Conservation (phyloP, 2,113 vertebrate species). For the Regulus satrapa region DNA sequence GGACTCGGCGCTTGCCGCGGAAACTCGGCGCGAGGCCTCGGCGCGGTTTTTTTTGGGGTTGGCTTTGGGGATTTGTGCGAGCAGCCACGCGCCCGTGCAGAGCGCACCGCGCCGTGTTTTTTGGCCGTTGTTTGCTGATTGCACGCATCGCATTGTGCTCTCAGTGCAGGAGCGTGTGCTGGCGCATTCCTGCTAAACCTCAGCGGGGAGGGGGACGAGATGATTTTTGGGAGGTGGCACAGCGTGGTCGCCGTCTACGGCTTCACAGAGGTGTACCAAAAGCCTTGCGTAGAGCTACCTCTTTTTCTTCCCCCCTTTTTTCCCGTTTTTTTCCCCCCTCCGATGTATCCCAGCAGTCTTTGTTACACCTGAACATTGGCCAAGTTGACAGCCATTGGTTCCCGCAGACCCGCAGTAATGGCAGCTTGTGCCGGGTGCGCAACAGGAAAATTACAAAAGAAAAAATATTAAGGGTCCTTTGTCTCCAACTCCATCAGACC, state of each 20-base stretch:
- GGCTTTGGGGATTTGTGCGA: neutral
- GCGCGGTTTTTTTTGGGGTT: neutral
- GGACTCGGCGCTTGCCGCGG: neutral
- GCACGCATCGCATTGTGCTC: neutral
- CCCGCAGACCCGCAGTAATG: conserved; percentile 58
- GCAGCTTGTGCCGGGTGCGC: conserved; percentile 58
- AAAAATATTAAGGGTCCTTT: conserved; percentile 62
- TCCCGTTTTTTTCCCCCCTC: conserved; percentile 2
- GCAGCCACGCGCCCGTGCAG: neutral
- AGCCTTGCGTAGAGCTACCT: conserved; percentile 8
- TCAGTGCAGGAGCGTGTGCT: neutral
- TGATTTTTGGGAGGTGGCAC: neutral
- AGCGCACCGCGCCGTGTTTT: neutral
- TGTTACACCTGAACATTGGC: conserved; percentile 62
- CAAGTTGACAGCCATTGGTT: conserved; percentile 70
- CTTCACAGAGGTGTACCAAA: neutral
- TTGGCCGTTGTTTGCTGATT: neutral
- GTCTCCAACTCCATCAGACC: conserved; percentile 55
- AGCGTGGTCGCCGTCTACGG: neutral
- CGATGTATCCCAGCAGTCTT: conserved; percentile 70
- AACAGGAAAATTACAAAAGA: conserved; percentile 54
- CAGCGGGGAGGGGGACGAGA: neutral
- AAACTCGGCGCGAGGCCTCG: neutral
- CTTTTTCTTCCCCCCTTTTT: conserved; percentile 2
- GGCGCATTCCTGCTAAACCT: neutral